Percentiles rank a stretch among this genome's conserved stretches.
Evolutionary conservation across 2,113 vertebrate species (phyloP).

Genomic region (Sinocyclocheilus grahami): DNA sequence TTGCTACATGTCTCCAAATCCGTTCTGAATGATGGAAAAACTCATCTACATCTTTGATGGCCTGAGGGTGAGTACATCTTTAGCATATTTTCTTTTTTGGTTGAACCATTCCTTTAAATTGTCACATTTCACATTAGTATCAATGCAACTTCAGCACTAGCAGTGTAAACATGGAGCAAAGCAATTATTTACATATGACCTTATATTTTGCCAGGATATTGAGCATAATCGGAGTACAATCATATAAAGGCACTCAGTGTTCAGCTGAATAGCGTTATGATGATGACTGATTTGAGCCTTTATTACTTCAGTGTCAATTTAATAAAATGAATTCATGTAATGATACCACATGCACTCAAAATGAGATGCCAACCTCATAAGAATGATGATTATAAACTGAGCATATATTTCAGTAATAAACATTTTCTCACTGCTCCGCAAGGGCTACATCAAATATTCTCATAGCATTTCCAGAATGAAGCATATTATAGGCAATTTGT

Average conservation of each 20-base stretch:
- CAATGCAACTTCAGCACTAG: neutral
- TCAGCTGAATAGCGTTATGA: neutral
- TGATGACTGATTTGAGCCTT: neutral
- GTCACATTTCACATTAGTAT: neutral
- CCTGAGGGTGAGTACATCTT: neutral
- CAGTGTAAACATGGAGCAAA: neutral
- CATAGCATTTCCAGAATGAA: neutral
- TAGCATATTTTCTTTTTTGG: neutral
- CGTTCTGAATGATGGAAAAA: too few species aligned
- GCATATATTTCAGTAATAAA: too few species aligned
- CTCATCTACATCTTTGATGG: too few species aligned
- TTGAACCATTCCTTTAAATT: neutral
- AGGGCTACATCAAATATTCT: neutral
- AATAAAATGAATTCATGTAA: neutral
- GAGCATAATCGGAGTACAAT: neutral
- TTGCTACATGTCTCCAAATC: too few species aligned
- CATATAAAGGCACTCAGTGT: neutral
- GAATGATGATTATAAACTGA: neutral
- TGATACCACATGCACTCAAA: too few species aligned
- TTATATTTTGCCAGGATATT: neutral
- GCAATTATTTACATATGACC: neutral
- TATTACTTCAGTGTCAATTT: neutral
- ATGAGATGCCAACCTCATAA: neutral
- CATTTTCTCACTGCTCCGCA: neutral
- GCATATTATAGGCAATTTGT: neutral